Percentiles rank a stretch among this genome's conserved stretches.
phyloP scores from a whole-genome alignment of 2,113 vertebrate genomes.

The Zootoca vivipara region DNA sequence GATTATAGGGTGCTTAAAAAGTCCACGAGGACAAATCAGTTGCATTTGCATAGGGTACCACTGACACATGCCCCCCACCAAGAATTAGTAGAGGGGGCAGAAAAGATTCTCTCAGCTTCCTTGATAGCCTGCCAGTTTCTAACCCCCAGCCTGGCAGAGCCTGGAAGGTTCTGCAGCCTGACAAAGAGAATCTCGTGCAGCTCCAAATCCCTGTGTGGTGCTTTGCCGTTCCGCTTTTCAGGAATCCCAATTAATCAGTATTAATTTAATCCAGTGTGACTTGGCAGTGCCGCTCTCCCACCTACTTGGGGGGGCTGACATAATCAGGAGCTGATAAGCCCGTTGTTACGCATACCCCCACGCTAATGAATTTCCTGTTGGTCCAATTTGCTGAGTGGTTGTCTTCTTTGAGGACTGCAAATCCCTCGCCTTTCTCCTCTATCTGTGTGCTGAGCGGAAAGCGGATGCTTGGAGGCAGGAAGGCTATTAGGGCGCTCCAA shows the following conservation, averaged over 20 bases:
- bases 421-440: background rate
- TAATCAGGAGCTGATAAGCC: constrained; percentile 53
- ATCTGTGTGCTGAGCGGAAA: background rate
- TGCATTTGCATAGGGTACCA: background rate
- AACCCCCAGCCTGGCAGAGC: background rate
- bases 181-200: background rate
- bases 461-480: background rate
- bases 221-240: constrained; percentile 44
- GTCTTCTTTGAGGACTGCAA: background rate
- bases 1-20: too few relatives aligned
- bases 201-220: constrained; percentile 27
- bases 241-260: constrained; percentile 67
- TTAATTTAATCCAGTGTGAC: constrained; percentile 69
- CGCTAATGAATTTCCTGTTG: constrained; percentile 29
- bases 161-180: background rate
- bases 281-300: constrained; percentile 55
- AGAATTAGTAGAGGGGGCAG: background rate
- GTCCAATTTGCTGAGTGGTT: constrained; percentile 27
- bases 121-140: background rate
- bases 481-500: background rate
- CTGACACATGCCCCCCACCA: background rate
- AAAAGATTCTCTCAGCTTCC: background rate
- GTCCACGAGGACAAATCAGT: background rate
- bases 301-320: constrained; percentile 51
- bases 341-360: constrained; percentile 8